These are phyloP conservation scores for Spodoptera picta DNA, from an alignment of 2,888 invertebrate species.

Conservation along the genomic window DNA sequence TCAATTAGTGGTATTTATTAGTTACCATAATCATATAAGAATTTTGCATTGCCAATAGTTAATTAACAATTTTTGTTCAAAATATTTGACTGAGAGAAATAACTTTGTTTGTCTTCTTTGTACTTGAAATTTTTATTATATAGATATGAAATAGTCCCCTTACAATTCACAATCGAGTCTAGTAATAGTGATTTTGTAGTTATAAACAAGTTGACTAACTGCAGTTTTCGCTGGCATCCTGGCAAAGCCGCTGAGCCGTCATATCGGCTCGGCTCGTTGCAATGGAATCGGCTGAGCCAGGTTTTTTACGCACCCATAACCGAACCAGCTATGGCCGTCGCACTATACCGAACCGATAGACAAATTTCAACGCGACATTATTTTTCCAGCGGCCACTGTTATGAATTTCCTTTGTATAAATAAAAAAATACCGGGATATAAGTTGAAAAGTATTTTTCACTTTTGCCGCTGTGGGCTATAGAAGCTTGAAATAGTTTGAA, in stretches of 20 bases:
- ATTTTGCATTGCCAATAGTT: no score
- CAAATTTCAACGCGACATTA: conserved; percentile 63
- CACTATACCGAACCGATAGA: conserved; percentile 59
- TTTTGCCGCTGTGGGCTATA: conserved; percentile 10
- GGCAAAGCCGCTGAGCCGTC: conserved; percentile 64
- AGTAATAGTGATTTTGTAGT: neutral
- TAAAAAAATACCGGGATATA: conserved; percentile 15
- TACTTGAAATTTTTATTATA: no score
- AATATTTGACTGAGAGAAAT: no score
- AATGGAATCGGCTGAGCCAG: conserved; percentile 60
- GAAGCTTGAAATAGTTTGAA: conserved; percentile 12
- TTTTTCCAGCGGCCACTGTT: conserved; percentile 50
- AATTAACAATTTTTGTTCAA: no score
- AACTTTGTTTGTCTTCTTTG: no score
- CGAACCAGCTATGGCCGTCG: conserved; percentile 63
- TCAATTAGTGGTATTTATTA: no score
- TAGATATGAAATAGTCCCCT: no score
- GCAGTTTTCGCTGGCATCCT: conserved; percentile 22
- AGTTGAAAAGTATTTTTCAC: conserved; percentile 21
- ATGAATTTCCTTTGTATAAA: conserved; percentile 56
- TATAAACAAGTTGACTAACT: conserved; percentile 30
- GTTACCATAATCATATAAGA: no score
- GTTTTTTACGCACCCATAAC: conserved; percentile 72
- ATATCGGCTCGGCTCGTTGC: conserved; percentile 64
- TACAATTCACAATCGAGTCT: no score